Conservation (phyloP, 1,140 invertebrate species). For the Aphaenogaster floridana region DNA sequence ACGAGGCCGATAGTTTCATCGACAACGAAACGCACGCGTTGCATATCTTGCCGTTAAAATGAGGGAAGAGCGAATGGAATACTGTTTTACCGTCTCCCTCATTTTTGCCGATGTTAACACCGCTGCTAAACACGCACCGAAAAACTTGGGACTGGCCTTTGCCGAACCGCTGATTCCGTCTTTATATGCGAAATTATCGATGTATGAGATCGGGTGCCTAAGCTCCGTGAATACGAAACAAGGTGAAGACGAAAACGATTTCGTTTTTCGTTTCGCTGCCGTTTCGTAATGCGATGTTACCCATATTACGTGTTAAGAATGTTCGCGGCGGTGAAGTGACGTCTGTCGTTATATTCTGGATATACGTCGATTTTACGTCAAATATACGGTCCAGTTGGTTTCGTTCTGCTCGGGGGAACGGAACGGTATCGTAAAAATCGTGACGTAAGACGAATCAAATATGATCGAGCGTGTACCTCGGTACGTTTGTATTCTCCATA, state of each 20-base stretch:
- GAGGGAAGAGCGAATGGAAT: background rate
- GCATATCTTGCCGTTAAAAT: background rate
- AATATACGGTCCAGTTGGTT: background rate
- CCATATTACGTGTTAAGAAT: conserved; percentile 72
- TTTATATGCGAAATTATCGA: conserved; percentile 70
- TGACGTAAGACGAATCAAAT: background rate
- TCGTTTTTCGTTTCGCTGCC: conserved; percentile 63
- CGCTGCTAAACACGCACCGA: conserved; percentile 40
- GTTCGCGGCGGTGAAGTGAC: background rate
- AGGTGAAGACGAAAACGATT: conserved; percentile 64
- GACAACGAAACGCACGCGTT: too few relatives aligned
- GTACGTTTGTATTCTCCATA: background rate
- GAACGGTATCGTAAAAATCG: background rate
- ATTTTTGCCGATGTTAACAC: conserved; percentile 48
- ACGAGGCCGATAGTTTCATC: background rate
- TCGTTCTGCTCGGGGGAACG: background rate
- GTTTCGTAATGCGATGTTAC: conserved; percentile 69
- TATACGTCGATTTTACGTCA: conserved; percentile 14
- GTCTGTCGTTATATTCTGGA: conserved; percentile 2
- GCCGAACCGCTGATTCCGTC: conserved; percentile 52
- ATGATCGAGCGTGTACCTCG: background rate
- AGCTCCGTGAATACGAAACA: conserved; percentile 70
- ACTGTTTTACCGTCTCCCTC: conserved; percentile 63
- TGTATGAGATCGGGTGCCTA: conserved; percentile 51
- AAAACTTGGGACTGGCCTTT: conserved; percentile 69